These are phyloP conservation scores for Semaprochilodus insignis DNA, from an alignment of 2,797 vertebrate genomes.

Conservation along the genomic window DNA sequence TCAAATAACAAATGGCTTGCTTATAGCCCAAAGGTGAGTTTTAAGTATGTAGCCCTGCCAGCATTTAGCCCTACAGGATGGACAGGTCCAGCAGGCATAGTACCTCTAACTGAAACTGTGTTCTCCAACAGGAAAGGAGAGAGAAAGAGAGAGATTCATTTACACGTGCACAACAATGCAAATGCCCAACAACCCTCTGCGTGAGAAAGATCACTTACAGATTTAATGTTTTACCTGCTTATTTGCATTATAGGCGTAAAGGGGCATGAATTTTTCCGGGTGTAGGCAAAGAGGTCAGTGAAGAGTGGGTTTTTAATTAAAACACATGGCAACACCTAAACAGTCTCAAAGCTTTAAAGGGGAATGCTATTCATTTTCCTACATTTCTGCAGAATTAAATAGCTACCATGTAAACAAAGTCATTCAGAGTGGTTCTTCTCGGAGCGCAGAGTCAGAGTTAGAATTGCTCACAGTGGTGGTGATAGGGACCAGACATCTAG, in stretches of 20 bases:
- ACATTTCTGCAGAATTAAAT: no score
- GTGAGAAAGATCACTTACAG: not conserved
- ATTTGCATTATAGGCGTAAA: not conserved
- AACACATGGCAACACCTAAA: not conserved
- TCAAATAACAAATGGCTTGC: not conserved
- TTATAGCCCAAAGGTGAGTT: not conserved
- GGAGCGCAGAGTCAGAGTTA: no score
- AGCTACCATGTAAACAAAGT: no score
- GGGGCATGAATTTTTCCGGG: not conserved
- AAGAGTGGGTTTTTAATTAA: not conserved
- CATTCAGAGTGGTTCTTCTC: no score
- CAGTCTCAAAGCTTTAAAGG: not conserved
- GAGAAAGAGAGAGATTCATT: not conserved
- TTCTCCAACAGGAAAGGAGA: not conserved
- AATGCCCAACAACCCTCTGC: not conserved
- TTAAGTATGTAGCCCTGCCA: not conserved
- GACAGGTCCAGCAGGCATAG: not conserved
- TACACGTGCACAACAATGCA: not conserved
- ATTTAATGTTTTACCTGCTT: not conserved
- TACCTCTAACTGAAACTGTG: conserved; percentile 4
- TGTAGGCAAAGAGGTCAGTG: not conserved
- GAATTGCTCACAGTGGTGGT: no score
- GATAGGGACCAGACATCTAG: no score
- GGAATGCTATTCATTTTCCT: no score
- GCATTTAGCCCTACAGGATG: not conserved